Conservation (phyloP, 92 coral and sea anemone species). For the Paragorgia papillata region DNA sequence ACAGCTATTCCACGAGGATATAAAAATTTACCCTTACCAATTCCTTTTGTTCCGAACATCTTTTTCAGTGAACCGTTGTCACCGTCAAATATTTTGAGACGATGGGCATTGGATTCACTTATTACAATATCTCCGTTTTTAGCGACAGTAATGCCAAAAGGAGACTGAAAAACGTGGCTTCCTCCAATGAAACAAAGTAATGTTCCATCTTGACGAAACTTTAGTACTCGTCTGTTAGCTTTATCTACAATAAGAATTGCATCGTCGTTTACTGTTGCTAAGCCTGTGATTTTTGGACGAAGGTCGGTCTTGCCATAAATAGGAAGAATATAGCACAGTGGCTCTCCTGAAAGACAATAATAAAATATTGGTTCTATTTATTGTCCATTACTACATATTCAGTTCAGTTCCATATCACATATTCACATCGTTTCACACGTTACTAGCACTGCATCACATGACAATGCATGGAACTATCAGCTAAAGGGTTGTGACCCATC, state of each 20-base stretch:
- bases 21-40: conserved; percentile 74
- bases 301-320: conserved; percentile 73
- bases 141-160: conserved; percentile 85
- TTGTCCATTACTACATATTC: no score
- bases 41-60: conserved; percentile 74
- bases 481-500: no score
- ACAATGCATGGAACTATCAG: no score
- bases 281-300: conserved; percentile 81
- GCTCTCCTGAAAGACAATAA: conserved; percentile 9
- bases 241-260: conserved; percentile 73
- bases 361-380: no score
- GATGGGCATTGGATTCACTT: conserved; percentile 73
- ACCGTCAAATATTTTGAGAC: conserved; percentile 70
- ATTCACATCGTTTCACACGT: no score
- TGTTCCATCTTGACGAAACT: conserved; percentile 85
- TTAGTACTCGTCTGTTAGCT: conserved; percentile 79
- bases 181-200: conserved; percentile 89
- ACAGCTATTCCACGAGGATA: conserved; percentile 80
- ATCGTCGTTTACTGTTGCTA: conserved; percentile 74
- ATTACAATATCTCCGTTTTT: conserved; percentile 77
- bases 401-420: no score
- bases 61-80: conserved; percentile 64
- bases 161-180: conserved; percentile 72
- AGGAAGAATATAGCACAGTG: conserved; percentile 74
- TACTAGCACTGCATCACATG: no score